Base-by-base conservation (phyloP, 2,113 vertebrate species). In the Vimba vimba region DNA sequence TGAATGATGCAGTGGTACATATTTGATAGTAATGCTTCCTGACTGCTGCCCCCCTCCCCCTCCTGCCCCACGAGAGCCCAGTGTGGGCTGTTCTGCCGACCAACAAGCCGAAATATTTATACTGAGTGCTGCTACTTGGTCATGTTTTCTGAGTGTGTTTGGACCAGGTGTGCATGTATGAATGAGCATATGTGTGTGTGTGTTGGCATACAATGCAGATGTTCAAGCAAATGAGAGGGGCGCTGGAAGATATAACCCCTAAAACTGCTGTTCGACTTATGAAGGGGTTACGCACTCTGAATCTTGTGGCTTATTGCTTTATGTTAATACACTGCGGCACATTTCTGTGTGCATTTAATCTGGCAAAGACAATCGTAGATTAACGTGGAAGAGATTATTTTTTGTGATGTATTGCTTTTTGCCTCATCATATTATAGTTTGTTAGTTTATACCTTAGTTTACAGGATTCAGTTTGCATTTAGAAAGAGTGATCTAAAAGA, bases 91-190 rank as follows among this genome's bases (percentile, higher is more conserved):
- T 84, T 83, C 71, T 86, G 83, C 87, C 79, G 30, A 84, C 85
- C 83, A 84, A 86, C 88, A 50, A 79, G 85, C 30, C 78, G 81
- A 91, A 88, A 87, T 88, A 86, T 87, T 87, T 87, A 88, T 83
- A 87, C 19, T 39, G 50, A 83, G 66, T 19, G 10, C 60, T 78
- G 64, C 25, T 4, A 13, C 17, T 69, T 66, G 73, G 27, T 17
- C 64, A 12, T 66, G 82, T 36, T 76, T 71, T 81, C 66, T 88
- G 75, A 83, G 55, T 74, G 76, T 87, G 86, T 84, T 79, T 82
- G 77, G 83, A 62, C 78, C 52, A 36, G 30, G 27, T 75, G 85
- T 83, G 85, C 39, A 73, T 68, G 69, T 64, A 73, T 76, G 71
- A 76, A 47, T 83, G 71, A 47, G 68, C 50, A 59, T 80, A 25